A percentile compares a stretch with the other conserved stretches of the same genome.
Evolutionary conservation across 2,113 vertebrate species (phyloP).

Genomic region (Phrynosoma platyrhinos): DNA sequence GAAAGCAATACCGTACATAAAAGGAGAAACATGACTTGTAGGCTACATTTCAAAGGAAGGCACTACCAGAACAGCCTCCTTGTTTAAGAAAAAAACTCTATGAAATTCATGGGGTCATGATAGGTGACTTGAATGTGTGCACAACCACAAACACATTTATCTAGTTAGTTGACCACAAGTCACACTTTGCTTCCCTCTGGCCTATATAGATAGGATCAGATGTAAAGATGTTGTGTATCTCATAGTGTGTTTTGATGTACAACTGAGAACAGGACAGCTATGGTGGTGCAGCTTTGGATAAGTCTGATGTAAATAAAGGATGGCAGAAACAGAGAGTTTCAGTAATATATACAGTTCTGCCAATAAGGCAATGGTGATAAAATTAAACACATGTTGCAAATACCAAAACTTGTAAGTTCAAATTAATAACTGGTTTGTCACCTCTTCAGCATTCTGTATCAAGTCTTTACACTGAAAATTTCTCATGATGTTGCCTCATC

Average conservation of each 20-base stretch:
- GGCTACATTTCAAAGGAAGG: too few species aligned
- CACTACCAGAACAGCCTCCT: too few species aligned
- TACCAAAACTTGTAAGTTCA: not conserved
- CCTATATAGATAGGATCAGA: not conserved
- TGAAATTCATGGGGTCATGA: too few species aligned
- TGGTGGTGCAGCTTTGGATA: not conserved
- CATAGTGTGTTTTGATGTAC: not conserved
- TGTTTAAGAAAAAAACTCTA: too few species aligned
- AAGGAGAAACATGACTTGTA: too few species aligned
- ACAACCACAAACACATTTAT: not conserved
- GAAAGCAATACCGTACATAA: not conserved
- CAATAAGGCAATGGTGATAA: too few species aligned
- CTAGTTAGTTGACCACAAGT: too few species aligned
- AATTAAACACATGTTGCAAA: not conserved
- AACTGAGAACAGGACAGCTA: not conserved
- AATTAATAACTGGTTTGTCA: not conserved
- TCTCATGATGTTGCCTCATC: not conserved
- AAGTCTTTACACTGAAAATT: not conserved
- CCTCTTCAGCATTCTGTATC: not conserved
- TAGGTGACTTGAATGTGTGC: not conserved
- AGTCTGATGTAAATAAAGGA: too few species aligned
- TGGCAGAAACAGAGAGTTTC: not conserved
- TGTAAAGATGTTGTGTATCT: not conserved
- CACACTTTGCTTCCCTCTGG: not conserved
- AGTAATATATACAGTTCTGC: not conserved